Conservation (phyloP, 1,140 invertebrate species). For the Tribolium castaneum region DNA sequence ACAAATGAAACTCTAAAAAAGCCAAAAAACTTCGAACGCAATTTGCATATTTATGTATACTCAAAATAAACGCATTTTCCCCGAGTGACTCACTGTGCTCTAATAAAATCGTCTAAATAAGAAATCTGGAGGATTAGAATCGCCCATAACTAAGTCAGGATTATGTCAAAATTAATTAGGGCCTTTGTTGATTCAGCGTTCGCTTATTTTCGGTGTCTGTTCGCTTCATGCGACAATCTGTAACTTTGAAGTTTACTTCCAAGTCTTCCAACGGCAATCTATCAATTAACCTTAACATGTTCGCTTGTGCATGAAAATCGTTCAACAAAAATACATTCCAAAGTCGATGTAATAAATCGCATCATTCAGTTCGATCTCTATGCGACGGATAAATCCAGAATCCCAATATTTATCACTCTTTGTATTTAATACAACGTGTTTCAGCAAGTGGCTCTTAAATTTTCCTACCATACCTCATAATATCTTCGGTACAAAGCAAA, state of each 20-base stretch:
- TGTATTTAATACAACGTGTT: conserved; percentile 7
- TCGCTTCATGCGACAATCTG: neutral
- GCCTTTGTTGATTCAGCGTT: neutral
- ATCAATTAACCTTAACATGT: conserved; percentile 18
- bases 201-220: neutral
- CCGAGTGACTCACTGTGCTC: neutral
- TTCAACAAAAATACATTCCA: neutral
- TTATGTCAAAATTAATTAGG: neutral
- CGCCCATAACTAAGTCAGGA: neutral
- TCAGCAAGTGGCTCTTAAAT: conserved; percentile 22
- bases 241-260: neutral
- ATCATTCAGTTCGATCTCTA: neutral
- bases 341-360: neutral
- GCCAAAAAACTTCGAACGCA: neutral
- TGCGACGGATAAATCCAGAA: neutral
- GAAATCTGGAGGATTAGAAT: neutral
- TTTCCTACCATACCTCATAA: conserved; percentile 15
- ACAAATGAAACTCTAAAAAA: neutral
- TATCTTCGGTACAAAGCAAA: conserved; percentile 28
- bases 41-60: neutral
- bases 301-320: neutral
- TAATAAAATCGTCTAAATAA: neutral
- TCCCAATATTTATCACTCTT: neutral
- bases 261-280: neutral
- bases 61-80: neutral